Conservation (phyloP, 2,797 vertebrate genomes). For the Chromobotia macracanthus region DNA sequence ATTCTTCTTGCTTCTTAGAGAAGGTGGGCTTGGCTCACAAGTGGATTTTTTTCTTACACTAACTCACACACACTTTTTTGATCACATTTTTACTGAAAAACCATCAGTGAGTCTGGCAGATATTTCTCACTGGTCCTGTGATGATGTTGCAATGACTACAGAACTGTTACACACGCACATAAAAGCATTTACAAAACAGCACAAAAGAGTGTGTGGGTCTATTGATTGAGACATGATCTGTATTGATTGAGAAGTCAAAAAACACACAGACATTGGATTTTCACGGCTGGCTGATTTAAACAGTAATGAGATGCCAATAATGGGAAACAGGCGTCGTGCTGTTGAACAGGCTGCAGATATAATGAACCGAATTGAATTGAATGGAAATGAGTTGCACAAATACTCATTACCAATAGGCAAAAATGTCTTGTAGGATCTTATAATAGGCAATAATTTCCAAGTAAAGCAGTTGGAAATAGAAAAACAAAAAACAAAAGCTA, state of each 20-base stretch:
- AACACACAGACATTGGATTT: slow-evolving; percentile 6
- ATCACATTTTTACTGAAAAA: slow-evolving; percentile 6
- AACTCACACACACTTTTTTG: slow-evolving; percentile 2
- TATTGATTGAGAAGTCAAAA: slow-evolving; percentile 32
- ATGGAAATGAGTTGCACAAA: slow-evolving; percentile 2
- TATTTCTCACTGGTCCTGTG: slow-evolving; percentile 29
- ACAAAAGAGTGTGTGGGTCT: not conserved
- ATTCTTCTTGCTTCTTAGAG: slow-evolving; percentile 35
- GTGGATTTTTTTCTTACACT: slow-evolving; percentile 19
- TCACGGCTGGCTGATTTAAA: slow-evolving; percentile 14
- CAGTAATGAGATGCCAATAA: slow-evolving; percentile 4
- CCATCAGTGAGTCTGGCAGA: slow-evolving; percentile 21
- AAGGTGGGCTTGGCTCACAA: slow-evolving; percentile 54
- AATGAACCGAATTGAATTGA: slow-evolving; percentile 5
- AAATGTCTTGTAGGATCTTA: not conserved
- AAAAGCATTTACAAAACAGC: not conserved
- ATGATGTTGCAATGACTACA: slow-evolving; percentile 19
- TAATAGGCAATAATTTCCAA: not conserved
- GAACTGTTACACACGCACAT: slow-evolving; percentile 2
- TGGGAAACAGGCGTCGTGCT: not conserved
- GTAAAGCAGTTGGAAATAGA: not conserved
- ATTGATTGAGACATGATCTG: slow-evolving; percentile 37
- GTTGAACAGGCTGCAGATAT: not conserved
- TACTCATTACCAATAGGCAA: not conserved
- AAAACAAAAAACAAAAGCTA: not conserved